A percentile compares a stretch with the other conserved stretches of the same genome.
These are phyloP conservation scores for Chrysodeixis includens DNA, from an alignment of 2,888 invertebrate species.

Conservation along the genomic window DNA sequence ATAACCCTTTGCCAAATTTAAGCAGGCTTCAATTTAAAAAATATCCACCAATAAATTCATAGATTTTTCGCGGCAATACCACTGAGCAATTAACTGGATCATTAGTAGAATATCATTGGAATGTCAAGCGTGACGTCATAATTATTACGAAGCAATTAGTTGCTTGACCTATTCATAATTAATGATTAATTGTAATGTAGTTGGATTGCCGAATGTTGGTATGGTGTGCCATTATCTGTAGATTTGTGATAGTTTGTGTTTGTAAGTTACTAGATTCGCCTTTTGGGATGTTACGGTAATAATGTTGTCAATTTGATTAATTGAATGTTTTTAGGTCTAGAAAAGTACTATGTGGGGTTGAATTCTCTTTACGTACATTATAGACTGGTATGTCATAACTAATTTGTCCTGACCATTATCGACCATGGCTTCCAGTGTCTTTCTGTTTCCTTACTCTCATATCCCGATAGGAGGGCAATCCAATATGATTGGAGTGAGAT, in stretches of 20 bases:
- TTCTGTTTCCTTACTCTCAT: too few relatives aligned
- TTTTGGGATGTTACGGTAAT: too few relatives aligned
- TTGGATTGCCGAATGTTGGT: conserved; percentile 20
- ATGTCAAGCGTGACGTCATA: conserved; percentile 46
- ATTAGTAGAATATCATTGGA: conserved; percentile 56
- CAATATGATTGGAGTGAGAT: too few relatives aligned
- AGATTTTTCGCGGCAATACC: conserved; percentile 54
- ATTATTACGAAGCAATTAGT: conserved; percentile 48
- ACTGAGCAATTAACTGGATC: conserved; percentile 52
- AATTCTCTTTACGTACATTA: too few relatives aligned
- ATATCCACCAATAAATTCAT: conserved; percentile 40
- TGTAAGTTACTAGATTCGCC: not conserved
- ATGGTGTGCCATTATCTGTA: not conserved
- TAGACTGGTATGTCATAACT: too few relatives aligned
- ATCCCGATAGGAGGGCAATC: too few relatives aligned
- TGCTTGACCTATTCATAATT: conserved; percentile 37
- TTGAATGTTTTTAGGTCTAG: too few relatives aligned
- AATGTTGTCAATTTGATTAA: too few relatives aligned
- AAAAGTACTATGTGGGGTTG: too few relatives aligned
- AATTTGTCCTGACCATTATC: too few relatives aligned
- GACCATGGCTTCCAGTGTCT: too few relatives aligned
- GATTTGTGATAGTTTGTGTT: not conserved
- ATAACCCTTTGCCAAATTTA: not conserved
- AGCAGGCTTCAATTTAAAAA: conserved; percentile 18
- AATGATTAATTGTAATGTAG: conserved; percentile 36